Conservation (phyloP, 2,113 vertebrate species). For the Gymnobelideus leadbeateri region DNA sequence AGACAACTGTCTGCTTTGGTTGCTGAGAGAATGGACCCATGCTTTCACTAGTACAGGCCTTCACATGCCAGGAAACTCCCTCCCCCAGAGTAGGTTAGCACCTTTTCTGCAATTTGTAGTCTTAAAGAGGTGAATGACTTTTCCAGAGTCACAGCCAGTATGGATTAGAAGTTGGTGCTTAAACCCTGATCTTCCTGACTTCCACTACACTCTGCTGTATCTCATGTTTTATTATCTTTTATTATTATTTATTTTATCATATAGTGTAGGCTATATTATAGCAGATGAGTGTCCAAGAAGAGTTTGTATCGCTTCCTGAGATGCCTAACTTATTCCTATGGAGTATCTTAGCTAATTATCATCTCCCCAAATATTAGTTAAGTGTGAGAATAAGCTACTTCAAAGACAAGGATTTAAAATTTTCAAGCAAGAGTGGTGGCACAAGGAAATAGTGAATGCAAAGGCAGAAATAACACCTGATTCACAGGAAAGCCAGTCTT, state of each 20-base stretch:
- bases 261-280: background rate
- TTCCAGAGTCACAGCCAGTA: background rate
- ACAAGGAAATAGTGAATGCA: background rate
- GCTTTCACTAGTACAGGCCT: background rate
- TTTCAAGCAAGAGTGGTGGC: background rate
- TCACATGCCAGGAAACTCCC: background rate
- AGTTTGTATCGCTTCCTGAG: background rate
- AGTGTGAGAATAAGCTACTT: background rate
- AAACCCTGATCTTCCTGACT: background rate
- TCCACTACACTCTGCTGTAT: background rate
- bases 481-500: background rate
- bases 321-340: background rate
- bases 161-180: background rate
- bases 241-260: background rate
- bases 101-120: background rate
- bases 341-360: background rate
- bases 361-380: background rate
- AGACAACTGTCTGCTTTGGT: background rate
- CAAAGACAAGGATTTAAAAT: fast-evolving
- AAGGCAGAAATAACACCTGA: background rate
- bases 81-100: background rate
- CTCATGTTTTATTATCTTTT: background rate
- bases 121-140: background rate
- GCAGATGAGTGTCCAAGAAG: background rate
- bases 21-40: background rate